Evolutionary conservation across 2,797 vertebrate species (phyloP), one percentile per base, ranked within the genome.

Genomic region (Pseudochirops cupreus): DNA sequence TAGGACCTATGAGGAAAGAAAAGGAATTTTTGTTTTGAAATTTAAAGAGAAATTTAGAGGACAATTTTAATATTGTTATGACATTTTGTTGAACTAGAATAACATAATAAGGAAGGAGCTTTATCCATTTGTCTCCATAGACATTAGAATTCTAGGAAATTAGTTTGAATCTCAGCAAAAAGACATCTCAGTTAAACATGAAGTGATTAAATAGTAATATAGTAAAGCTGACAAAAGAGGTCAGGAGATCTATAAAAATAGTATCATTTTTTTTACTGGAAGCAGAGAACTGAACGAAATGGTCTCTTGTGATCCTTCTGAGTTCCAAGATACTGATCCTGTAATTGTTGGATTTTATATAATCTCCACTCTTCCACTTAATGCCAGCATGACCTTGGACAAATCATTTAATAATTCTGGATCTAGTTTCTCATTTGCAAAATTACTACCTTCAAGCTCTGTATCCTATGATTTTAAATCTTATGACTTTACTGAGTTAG

Each of bases 1-100:
- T 50, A n/a, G 10, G 24, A 33, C 31, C 87, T 54, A 11, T 56
- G 39, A 92, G 59, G 82, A 91, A 95, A 90, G 82, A 28, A 90
- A 55, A 91, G 33, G 59, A 39, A 26, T 26, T 26, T 31, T 3
- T 56, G 58, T 90, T 90, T 52, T 7, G 90, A 92, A 90, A 29
- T 33, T 50, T 7, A 54, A 55, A 94, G 46, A 89, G 90, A 82
- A 55, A 39, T 3, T 28, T 24, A n/a, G 90, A 6, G 7, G 13
- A 57, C 5, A 13, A n/a, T 93, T 53, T 93, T 94, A 91, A 92
- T 91, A 89, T 50, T 16, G 58, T 74, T 62, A 62, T 55, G 92
- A 26, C 28, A 94, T 24, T 50, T 21, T 89, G 21, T 82, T n/a
- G 33, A 39, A 91, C 74, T 50, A 28, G 16, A 31, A 46, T 9